Percentiles rank a stretch among this genome's conserved stretches.
Conservation (phyloP, 2,797 vertebrate genomes). For the Calcarius lapponicus region DNA sequence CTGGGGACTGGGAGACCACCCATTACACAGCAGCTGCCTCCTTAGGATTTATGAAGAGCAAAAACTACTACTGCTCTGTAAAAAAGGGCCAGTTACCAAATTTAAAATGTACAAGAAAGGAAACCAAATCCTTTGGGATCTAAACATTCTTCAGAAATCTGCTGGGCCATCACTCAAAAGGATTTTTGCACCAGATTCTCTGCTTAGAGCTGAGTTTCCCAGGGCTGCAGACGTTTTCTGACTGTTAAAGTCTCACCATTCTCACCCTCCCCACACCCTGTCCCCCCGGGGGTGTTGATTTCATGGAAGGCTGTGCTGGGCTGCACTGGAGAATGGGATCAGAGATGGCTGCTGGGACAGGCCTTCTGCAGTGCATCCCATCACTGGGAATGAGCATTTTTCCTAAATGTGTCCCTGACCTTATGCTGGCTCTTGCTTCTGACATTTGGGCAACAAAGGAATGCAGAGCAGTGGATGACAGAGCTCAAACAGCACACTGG, state of each 20-base stretch:
- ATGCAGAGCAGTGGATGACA: background rate
- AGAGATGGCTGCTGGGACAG: background rate
- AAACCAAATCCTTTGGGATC: slow-evolving; percentile 32
- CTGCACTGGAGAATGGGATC: background rate
- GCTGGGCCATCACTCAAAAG: background rate
- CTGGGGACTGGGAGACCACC: background rate
- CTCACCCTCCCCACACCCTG: background rate
- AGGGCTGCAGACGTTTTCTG: background rate
- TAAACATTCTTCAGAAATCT: background rate
- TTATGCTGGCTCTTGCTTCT: background rate
- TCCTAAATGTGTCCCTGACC: background rate
- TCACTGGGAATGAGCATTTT: background rate
- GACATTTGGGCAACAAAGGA: background rate
- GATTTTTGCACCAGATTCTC: background rate
- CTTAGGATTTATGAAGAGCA: background rate
- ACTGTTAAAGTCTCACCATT: background rate
- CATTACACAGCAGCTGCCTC: background rate
- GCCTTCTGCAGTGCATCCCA: background rate
- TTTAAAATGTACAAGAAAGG: background rate
- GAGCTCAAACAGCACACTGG: background rate
- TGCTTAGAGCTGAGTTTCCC: background rate
- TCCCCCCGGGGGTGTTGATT: background rate
- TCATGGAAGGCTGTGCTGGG: background rate
- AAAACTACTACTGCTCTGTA: background rate
- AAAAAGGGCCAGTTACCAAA: background rate